Evolutionary conservation across 2,888 invertebrate species (phyloP).

Genomic region (Lasioglossum vierecki): DNA sequence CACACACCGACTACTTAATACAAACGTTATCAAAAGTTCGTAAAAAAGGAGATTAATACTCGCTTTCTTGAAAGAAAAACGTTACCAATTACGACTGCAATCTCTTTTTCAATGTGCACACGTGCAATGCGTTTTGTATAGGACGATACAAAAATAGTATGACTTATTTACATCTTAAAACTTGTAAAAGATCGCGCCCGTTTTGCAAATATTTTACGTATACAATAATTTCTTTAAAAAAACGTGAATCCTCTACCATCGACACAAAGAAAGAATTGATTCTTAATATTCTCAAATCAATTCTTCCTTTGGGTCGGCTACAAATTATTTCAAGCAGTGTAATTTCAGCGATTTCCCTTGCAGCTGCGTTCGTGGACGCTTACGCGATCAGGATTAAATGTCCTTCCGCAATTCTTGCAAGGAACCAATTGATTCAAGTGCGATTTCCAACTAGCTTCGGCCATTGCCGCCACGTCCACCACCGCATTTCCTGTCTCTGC

Average conservation of each 20-base stretch:
- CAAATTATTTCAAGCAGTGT: slow-evolving; percentile 19
- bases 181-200: slow-evolving; percentile 4
- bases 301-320: background rate
- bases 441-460: slow-evolving; percentile 85
- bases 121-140: slow-evolving; percentile 8
- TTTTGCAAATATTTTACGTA: background rate
- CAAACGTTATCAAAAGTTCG: background rate
- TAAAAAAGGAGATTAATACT: background rate
- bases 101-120: background rate
- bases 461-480: slow-evolving; percentile 74
- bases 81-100: background rate
- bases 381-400: slow-evolving; percentile 87
- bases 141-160: slow-evolving; percentile 9
- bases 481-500: slow-evolving; percentile 63
- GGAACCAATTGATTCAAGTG: slow-evolving; percentile 85
- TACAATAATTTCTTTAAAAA: background rate
- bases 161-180: slow-evolving; percentile 1
- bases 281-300: background rate
- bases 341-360: slow-evolving; percentile 75
- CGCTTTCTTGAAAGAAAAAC: background rate
- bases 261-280: background rate
- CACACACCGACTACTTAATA: background rate
- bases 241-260: background rate
- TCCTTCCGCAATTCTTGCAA: slow-evolving; percentile 86
- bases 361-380: slow-evolving; percentile 86